Base-by-base conservation (phyloP, 1,140 invertebrate species). In the Aphelinus certus region DNA sequence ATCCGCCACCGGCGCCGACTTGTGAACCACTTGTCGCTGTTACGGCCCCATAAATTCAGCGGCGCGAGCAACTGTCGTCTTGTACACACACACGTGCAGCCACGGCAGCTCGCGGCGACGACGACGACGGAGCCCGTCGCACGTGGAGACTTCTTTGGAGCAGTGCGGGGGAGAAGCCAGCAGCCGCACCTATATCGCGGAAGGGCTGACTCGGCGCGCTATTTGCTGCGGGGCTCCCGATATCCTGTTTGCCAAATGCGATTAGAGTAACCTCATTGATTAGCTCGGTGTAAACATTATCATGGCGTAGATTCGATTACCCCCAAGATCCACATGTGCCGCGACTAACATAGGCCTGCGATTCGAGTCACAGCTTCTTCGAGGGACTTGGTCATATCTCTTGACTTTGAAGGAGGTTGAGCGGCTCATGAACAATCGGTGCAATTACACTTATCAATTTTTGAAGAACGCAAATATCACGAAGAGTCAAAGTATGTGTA, bases 21-120 rank as follows among this genome's bases (percentile, higher is more conserved):
- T 88, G 87, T 85, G 84, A 88, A 87, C 85, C 86, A 87, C 87
- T 88, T 88, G 87, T 88, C 87, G 85, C 86, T 86, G 86, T 84
- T 86, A 86, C 85, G 80, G 82, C 82, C 82, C 84, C 84, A 88
- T 88, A 88, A 88, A 88, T 88, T 88, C 82, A 81, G 79, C 77
- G 26, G 26, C 26, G 81, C 68, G 73, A 6, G 51, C 51, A 53
- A 53, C 4, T 53, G 9, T 53, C 4, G 4, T 9, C 9, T 53
- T 53, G 51, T 53, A 9, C 9, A 4, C 9, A 53, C 4, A 53
- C 51, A 53, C 51, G 4, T 4, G 51, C 51, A 53, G 9, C 7
- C 57, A n/a, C 2, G 4, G n/a, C 46, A 58, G 55, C 46, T 48
- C 9, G 56, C 9, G 47, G 43, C 6, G 51, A 58, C 43, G 46